Percentiles rank a stretch among this genome's conserved stretches.
Evolutionary conservation across 2,888 invertebrate species (phyloP).

Genomic region (Tinea trinotella): DNA sequence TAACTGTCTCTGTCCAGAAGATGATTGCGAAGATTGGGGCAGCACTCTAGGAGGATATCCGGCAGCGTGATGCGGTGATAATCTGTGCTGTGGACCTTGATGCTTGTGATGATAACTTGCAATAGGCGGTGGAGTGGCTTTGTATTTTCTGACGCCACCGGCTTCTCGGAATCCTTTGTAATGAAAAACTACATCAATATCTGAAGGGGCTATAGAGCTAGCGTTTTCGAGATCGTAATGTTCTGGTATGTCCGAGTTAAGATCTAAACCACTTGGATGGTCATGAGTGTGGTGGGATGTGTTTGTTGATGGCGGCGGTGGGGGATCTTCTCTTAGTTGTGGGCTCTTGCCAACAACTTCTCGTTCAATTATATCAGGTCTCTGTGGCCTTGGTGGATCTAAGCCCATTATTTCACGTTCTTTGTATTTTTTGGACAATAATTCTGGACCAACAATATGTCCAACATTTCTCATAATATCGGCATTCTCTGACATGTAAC

Average conservation of each 20-base stretch:
- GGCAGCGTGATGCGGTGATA: conserved; percentile 82
- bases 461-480: conserved; percentile 83
- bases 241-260: conserved; percentile 87
- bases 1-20: conserved; percentile 79
- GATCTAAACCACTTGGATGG: conserved; percentile 80
- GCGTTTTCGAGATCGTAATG: conserved; percentile 98
- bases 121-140: conserved; percentile 87
- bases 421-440: conserved; percentile 90
- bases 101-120: conserved; percentile 85
- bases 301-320: conserved; percentile 82
- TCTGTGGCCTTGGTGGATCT: conserved; percentile 83
- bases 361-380: conserved; percentile 94
- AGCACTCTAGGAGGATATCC: conserved; percentile 82
- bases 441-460: conserved; percentile 87
- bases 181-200: conserved; percentile 96
- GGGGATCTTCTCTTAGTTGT: conserved; percentile 82
- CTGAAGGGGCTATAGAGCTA: conserved; percentile 97
- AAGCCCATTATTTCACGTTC: conserved; percentile 84
- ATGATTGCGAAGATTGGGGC: conserved; percentile 78
- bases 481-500: conserved; percentile 80
- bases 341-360: conserved; percentile 90
- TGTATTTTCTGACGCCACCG: conserved; percentile 87
- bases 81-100: conserved; percentile 80
- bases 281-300: conserved; percentile 81
- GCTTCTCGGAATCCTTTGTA: conserved; percentile 95